Evolutionary conservation across 2,888 invertebrate genomes (phyloP).

Genomic region (Cancer borealis): DNA sequence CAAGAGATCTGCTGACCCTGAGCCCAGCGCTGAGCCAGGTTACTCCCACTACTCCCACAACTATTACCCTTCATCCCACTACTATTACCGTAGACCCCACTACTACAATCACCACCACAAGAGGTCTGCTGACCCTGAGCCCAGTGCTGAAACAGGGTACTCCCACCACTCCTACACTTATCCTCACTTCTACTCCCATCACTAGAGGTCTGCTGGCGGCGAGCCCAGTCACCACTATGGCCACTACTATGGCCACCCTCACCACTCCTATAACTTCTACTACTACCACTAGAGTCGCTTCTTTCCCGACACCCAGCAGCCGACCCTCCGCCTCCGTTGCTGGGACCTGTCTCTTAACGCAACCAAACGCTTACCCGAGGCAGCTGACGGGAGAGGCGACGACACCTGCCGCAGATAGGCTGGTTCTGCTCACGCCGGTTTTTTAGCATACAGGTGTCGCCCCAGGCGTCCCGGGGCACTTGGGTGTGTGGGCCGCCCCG

Average conservation of each 20-base stretch:
- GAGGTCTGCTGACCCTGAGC: no score
- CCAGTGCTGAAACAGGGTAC: no score
- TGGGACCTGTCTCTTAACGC: not conserved
- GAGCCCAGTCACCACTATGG: not conserved
- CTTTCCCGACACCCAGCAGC: not conserved
- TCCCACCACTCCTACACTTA: no score
- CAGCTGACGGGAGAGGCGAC: constrained; percentile 18
- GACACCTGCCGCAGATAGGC: constrained; percentile 13
- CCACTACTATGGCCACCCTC: not conserved
- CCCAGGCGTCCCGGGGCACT: constrained; percentile 3
- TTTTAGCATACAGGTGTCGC: not conserved
- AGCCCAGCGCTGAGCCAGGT: not conserved
- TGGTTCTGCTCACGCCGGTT: not conserved
- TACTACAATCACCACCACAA: not conserved
- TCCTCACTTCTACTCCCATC: no score
- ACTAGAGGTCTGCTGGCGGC: no score
- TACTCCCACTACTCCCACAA: not conserved
- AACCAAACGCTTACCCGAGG: not conserved
- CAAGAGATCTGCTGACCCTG: no score
- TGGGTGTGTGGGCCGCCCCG: not conserved
- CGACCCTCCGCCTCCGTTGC: not conserved
- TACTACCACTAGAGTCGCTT: not conserved
- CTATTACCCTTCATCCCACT: no score
- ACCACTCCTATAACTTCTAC: not conserved
- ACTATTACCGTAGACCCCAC: not conserved